Base-by-base conservation (phyloP, 1,140 invertebrate genomes). In the Drosophila carrolli region DNA sequence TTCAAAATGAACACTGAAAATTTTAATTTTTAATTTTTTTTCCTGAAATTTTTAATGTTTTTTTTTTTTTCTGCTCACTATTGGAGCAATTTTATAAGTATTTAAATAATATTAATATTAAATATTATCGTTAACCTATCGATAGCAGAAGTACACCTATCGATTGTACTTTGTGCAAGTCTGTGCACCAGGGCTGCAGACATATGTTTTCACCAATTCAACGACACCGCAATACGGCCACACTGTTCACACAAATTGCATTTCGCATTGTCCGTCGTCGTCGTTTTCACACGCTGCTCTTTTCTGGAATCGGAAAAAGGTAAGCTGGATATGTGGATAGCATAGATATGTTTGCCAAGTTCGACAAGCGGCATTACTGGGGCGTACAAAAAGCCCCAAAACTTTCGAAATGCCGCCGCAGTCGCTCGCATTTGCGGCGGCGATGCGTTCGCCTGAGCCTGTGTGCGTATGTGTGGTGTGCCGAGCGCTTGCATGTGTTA, bases 251-350 rank as follows among this genome's bases (percentile, higher is more conserved):
- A 68, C 66, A 68, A 68, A 88, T 81, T 86, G 74, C 83, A 86
- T 78, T 86, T 76, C 75, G 79, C 84, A 80, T 88, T 88, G 85
- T 82, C 67, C 67, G 67, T 71, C 81, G 76, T 81, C 81, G 72
- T 78, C 74, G 75, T 78, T 89, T 88, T 77, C 74, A 66, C 81
- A 84, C 81, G 81, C 81, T 88, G 83, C 70, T 88, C 74, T 89
- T 88, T 70, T 70, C 55, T 61, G 53, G 56, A 77, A 77, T 70
- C 61, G 78, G 70, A 76, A 86, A 89, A 79, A 77, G 83, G 83
- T 88, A 79, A 88, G 83, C 82, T 58, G 23, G 32, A 54, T 66
- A 53, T 23, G 50, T 65, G 50, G 75, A 71, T 70, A 41, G n/a
- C 41, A 48, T 37, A 47, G 67, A 46, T 56, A 32, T 50, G 38